Conservation (phyloP, 1,140 invertebrate species). For the Trachymyrmex septentrionalis region DNA sequence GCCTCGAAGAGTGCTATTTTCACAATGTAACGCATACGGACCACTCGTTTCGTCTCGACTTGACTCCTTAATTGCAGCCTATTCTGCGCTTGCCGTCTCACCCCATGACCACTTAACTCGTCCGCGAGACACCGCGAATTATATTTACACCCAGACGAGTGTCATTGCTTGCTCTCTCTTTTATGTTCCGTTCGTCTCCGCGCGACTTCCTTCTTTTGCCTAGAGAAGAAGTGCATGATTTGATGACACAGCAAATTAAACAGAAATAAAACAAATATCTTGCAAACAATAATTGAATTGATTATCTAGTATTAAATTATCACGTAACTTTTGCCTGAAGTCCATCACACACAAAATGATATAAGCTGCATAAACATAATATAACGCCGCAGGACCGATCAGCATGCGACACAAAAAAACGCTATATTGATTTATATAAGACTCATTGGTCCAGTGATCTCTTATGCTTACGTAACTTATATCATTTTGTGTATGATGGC, state of each 20-base stretch:
- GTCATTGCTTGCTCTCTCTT: constrained; percentile 41
- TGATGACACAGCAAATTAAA: neutral
- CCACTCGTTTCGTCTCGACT: constrained; percentile 65
- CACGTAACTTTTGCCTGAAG: neutral
- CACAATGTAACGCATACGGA: neutral
- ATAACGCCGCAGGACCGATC: too few species aligned
- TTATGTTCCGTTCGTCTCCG: constrained; percentile 20
- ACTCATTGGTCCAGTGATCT: too few species aligned
- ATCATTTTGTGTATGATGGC: too few species aligned
- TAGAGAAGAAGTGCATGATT: neutral
- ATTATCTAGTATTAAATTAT: neutral
- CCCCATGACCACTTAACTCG: constrained; percentile 73
- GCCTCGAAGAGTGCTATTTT: neutral
- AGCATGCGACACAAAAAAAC: too few species aligned
- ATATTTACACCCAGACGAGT: constrained; percentile 74
- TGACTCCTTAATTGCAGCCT: constrained; percentile 73
- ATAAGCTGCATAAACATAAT: too few species aligned
- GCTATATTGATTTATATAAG: too few species aligned
- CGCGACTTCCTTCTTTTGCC: neutral
- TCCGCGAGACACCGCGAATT: constrained; percentile 73
- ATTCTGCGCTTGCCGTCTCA: constrained; percentile 71
- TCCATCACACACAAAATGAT: too few species aligned
- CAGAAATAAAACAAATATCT: neutral
- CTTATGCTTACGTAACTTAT: too few species aligned
- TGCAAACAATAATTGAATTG: neutral